A percentile compares a stretch with the other conserved stretches of the same genome.
Conservation (phyloP, 2,113 vertebrate species). For the Delphinapterus leucas region DNA sequence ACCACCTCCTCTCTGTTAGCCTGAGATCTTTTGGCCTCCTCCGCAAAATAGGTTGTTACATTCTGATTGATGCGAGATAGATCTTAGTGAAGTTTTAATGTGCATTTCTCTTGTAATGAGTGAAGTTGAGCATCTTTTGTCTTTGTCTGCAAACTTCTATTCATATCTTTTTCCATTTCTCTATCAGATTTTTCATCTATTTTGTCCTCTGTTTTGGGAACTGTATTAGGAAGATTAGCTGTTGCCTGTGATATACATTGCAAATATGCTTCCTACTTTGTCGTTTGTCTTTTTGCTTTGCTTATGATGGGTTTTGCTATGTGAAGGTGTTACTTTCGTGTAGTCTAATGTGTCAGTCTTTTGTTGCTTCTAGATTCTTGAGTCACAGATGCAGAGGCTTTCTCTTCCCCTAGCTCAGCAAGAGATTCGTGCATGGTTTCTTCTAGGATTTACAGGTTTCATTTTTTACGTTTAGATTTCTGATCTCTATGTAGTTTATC, state of each 20-base stretch:
- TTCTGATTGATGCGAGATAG: neutral
- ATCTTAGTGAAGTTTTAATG: neutral
- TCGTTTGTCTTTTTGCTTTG: neutral
- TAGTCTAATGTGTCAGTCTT: neutral
- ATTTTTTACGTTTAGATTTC: neutral
- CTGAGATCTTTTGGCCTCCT: neutral
- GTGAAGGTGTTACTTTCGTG: neutral
- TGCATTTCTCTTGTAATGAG: neutral
- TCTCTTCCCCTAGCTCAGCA: neutral
- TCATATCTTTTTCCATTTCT: neutral
- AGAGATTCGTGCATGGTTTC: fast-evolving
- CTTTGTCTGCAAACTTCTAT: neutral
- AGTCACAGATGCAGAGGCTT: neutral
- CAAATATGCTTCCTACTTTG: neutral
- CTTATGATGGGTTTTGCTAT: neutral
- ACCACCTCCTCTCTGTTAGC: no score
- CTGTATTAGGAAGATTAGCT: neutral
- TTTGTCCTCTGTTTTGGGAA: neutral
- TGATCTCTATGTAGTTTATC: neutral
- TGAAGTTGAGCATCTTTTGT: neutral
- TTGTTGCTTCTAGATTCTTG: neutral
- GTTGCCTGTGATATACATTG: neutral
- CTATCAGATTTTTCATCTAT: neutral
- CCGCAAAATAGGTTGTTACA: neutral
- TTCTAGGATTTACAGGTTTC: neutral